phyloP scores from a whole-genome alignment of 2,113 vertebrate species.

The Alligator sinensis region DNA sequence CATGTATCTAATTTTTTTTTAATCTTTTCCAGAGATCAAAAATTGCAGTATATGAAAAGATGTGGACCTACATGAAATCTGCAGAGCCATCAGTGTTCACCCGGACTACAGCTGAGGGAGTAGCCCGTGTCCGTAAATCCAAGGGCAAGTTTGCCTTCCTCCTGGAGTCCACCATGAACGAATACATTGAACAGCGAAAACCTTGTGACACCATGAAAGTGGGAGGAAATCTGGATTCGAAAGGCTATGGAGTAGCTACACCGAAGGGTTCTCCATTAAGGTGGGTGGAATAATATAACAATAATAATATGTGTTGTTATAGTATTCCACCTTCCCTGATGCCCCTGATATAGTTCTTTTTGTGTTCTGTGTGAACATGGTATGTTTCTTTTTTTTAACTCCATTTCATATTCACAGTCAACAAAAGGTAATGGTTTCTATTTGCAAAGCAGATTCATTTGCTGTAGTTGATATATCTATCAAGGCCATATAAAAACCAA shows the following conservation, averaged over 20 bases:
- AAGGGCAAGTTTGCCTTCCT: slow-evolving; percentile 99
- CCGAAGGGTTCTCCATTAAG: slow-evolving; percentile 99
- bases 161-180: slow-evolving; percentile 99
- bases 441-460: slow-evolving; percentile 62
- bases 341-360: slow-evolving; percentile 87
- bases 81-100: slow-evolving; percentile 98
- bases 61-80: slow-evolving; percentile 99
- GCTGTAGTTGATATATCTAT: slow-evolving; percentile 62
- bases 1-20: slow-evolving; percentile 77
- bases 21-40: slow-evolving; percentile 93
- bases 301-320: slow-evolving; percentile 96
- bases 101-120: slow-evolving; percentile 96
- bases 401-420: slow-evolving; percentile 82
- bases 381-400: slow-evolving; percentile 84
- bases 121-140: slow-evolving; percentile 97
- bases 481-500: slow-evolving; percentile 87
- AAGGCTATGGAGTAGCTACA: slow-evolving; percentile 98
- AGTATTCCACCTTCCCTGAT: slow-evolving; percentile 99
- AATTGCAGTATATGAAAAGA: slow-evolving; percentile 99
- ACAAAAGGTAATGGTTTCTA: slow-evolving; percentile 81
- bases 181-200: slow-evolving; percentile 99
- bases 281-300: slow-evolving; percentile 99
- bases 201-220: slow-evolving; percentile 99
- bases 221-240: slow-evolving; percentile 99
- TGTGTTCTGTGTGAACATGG: slow-evolving; percentile 85